phyloP scores from a whole-genome alignment of 2,113 vertebrate species.

The Megaceryle maxima region DNA sequence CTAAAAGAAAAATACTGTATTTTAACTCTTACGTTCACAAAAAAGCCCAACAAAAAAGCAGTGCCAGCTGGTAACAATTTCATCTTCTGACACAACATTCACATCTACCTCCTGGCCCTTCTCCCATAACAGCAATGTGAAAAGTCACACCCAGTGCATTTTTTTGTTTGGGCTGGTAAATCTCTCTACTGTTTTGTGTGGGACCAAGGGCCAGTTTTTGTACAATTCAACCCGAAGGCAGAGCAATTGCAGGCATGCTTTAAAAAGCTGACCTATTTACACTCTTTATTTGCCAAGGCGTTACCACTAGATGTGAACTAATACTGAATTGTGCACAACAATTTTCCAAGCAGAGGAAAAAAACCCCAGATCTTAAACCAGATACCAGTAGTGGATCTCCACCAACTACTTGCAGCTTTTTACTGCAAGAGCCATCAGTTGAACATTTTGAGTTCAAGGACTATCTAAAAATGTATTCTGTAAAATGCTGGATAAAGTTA shows the following conservation, averaged over 20 bases:
- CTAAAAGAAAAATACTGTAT: not conserved
- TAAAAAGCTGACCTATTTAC: not conserved
- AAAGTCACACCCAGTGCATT: not conserved
- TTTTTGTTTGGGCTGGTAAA: not conserved
- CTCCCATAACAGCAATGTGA: not conserved
- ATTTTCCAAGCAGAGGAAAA: not conserved
- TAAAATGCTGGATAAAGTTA: not conserved
- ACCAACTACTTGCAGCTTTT: not conserved
- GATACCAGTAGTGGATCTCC: not conserved
- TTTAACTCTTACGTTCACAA: not conserved
- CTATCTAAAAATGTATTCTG: slow-evolving; percentile 25
- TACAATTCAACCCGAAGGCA: not conserved
- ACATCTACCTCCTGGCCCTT: not conserved
- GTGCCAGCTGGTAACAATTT: not conserved
- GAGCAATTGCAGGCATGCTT: not conserved
- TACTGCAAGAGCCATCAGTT: not conserved
- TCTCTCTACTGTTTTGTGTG: not conserved
- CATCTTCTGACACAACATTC: not conserved
- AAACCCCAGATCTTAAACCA: not conserved
- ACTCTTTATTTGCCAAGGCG: not conserved
- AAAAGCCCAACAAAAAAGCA: not conserved
- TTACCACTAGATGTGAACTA: not conserved
- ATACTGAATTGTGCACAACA: not conserved
- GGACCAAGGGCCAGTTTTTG: not conserved
- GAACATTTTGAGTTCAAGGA: not conserved